phyloP scores from a whole-genome alignment of 2,797 vertebrate species.

The Gouania willdenowi region DNA sequence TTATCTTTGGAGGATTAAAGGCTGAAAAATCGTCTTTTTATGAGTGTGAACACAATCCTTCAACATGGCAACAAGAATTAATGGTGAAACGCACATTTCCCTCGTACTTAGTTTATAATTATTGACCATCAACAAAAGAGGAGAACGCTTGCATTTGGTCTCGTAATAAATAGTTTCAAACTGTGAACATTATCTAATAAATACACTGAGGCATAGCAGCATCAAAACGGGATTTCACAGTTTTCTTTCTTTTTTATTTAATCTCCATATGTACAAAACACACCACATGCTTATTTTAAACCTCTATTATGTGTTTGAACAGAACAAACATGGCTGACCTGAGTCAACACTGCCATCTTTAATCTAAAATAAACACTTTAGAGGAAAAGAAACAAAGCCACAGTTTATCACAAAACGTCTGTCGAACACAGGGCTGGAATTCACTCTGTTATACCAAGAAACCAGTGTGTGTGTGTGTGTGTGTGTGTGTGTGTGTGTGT shows the following conservation, averaged over 20 bases:
- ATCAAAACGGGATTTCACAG: no score
- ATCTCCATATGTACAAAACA: background rate
- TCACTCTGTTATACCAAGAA: constrained; percentile 8
- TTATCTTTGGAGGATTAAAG: no score
- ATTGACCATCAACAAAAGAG: background rate
- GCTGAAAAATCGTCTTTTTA: no score
- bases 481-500: no score
- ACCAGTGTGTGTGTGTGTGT: no score
- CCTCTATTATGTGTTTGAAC: background rate
- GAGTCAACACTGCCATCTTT: background rate
- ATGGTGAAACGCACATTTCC: background rate
- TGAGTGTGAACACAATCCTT: no score
- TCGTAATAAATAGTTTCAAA: background rate
- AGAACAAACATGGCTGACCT: background rate
- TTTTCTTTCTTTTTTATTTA: background rate
- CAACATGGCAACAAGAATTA: no score
- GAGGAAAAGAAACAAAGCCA: constrained; percentile 3
- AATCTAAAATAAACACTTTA: constrained; percentile 36
- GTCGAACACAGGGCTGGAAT: constrained; percentile 33
- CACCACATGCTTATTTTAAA: background rate
- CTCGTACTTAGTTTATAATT: no score
- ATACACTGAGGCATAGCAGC: no score
- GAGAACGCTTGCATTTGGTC: background rate
- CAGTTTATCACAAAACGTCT: constrained; percentile 47
- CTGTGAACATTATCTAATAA: no score